These are phyloP conservation scores for Propithecus deckenii DNA, from an alignment of 2,797 vertebrate species.

Conservation along the genomic window DNA sequence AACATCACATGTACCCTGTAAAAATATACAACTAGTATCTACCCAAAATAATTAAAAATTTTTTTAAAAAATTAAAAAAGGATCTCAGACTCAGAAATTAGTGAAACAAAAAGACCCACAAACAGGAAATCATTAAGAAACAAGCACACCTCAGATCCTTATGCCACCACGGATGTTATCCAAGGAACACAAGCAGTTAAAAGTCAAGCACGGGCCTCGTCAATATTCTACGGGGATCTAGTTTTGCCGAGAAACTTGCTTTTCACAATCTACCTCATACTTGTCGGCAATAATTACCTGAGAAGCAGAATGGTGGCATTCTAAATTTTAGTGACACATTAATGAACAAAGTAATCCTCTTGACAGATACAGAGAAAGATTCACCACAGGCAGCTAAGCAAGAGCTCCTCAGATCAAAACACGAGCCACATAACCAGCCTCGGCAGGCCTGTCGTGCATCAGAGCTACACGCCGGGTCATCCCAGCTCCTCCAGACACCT, in stretches of 20 bases:
- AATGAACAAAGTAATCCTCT: slow-evolving; percentile 16
- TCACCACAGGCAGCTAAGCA: neutral
- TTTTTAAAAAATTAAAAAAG: neutral
- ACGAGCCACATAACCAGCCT: neutral
- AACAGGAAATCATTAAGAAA: neutral
- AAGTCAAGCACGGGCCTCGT: neutral
- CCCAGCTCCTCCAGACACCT: neutral
- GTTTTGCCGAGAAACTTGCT: neutral
- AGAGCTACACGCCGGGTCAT: neutral
- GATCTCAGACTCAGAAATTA: neutral
- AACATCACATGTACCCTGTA: neutral
- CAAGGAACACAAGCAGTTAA: neutral
- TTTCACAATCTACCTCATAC: neutral
- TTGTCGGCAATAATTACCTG: slow-evolving; percentile 29
- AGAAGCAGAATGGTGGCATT: slow-evolving; percentile 12
- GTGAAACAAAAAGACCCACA: neutral
- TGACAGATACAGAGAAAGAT: slow-evolving; percentile 4
- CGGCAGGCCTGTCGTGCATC: neutral
- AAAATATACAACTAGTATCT: neutral
- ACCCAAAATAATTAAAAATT: neutral
- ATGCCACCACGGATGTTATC: fast-evolving
- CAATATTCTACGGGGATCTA: neutral
- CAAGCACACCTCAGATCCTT: neutral
- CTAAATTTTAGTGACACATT: slow-evolving; percentile 59
- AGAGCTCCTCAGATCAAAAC: neutral